Percentiles rank a stretch among this genome's conserved stretches.
Conservation (phyloP, 2,888 invertebrate genomes). For the Meloe dianella region DNA sequence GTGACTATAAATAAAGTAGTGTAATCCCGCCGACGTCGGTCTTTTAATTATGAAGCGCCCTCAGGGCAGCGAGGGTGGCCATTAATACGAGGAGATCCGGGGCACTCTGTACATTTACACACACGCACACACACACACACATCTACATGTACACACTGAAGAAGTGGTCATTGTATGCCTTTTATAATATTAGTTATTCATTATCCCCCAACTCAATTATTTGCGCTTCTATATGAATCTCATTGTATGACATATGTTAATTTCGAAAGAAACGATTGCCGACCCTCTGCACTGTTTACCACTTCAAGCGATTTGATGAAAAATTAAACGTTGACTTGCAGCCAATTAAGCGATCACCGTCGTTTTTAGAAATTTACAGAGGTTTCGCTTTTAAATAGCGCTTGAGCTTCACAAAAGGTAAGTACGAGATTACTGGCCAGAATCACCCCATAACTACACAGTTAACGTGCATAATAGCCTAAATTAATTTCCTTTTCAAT, state of each 20-base stretch:
- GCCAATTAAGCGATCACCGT: constrained; percentile 44
- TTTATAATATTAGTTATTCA: constrained; percentile 47
- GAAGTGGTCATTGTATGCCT: constrained; percentile 33
- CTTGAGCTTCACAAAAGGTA: constrained; percentile 31
- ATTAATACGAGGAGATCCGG: constrained; percentile 45
- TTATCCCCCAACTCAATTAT: constrained; percentile 51
- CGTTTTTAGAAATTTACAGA: constrained; percentile 42
- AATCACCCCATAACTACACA: constrained; percentile 24
- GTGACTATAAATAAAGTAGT: constrained; percentile 60
- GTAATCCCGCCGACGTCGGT: constrained; percentile 56
- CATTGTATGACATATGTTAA: constrained; percentile 41
- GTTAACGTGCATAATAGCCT: constrained; percentile 27
- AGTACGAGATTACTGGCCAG: constrained; percentile 34
- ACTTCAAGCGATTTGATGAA: constrained; percentile 40
- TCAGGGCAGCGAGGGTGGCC: constrained; percentile 50
- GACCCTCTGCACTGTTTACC: constrained; percentile 24
- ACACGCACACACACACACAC: constrained; percentile 23
- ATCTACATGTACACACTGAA: constrained; percentile 23
- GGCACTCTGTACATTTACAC: constrained; percentile 30
- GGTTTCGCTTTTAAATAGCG: constrained; percentile 37
- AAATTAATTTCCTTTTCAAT: constrained; percentile 31
- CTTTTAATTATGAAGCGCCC: constrained; percentile 58
- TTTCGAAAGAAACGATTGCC: constrained; percentile 31
- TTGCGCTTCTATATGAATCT: constrained; percentile 49
- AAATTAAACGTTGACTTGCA: constrained; percentile 44